These are phyloP conservation scores for Amazona guildingii DNA, from an alignment of 2,113 vertebrate genomes.

Conservation along the genomic window DNA sequence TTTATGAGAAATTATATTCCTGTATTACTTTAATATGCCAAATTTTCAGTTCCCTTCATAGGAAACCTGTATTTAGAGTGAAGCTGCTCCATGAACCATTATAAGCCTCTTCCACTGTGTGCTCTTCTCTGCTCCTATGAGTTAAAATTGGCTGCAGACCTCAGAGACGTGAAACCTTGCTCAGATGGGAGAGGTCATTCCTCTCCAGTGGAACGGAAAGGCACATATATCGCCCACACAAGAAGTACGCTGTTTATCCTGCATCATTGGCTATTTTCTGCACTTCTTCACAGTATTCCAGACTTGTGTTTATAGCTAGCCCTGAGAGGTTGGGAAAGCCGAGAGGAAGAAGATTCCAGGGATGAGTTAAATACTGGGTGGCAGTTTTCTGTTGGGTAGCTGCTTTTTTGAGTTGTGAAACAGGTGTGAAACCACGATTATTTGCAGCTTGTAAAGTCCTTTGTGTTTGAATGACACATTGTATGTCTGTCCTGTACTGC, in stretches of 20 bases:
- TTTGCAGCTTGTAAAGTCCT: neutral
- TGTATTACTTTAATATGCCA: neutral
- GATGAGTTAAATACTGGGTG: constrained; percentile 1
- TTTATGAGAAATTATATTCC: constrained; percentile 29
- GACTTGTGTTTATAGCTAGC: neutral
- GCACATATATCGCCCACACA: constrained; percentile 51
- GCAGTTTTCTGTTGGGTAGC: neutral
- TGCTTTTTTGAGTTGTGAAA: neutral
- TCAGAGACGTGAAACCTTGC: neutral
- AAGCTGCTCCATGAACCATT: neutral
- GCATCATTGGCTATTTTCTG: neutral
- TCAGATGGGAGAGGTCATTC: neutral
- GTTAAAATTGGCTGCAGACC: constrained; percentile 26
- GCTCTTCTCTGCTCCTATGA: neutral
- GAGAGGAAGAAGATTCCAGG: neutral
- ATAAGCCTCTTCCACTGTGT: neutral
- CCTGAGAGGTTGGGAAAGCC: neutral
- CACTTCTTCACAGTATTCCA: neutral
- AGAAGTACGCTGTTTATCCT: neutral
- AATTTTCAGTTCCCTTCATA: neutral
- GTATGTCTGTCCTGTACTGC: neutral
- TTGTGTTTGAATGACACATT: fast-evolving
- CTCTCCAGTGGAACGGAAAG: constrained; percentile 9
- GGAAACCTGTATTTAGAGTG: neutral
- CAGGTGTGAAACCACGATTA: constrained; percentile 8